These are phyloP conservation scores for Athrips mouffetella DNA, from an alignment of 2,888 invertebrate genomes.

Conservation along the genomic window DNA sequence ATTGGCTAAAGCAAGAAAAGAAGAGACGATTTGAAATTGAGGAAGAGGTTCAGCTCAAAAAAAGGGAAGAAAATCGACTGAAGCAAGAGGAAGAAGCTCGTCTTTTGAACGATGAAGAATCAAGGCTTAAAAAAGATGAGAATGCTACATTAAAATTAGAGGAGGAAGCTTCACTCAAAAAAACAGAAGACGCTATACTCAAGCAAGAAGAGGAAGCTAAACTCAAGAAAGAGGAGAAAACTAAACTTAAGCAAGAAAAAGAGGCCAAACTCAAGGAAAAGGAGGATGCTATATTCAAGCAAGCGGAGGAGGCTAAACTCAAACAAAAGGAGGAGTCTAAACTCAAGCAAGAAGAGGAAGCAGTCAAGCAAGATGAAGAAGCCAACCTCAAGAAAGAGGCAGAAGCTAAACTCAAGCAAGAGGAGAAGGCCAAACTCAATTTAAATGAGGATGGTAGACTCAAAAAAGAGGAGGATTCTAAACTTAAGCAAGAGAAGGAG, in stretches of 20 bases:
- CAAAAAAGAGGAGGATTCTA: slow-evolving; percentile 2
- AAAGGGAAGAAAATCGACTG: too few relatives aligned
- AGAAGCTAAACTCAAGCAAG: slow-evolving; percentile 7
- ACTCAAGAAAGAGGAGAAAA: slow-evolving; percentile 7
- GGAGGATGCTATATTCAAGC: not conserved
- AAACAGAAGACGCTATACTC: too few relatives aligned
- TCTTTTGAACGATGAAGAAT: too few relatives aligned
- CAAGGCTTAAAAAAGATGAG: too few relatives aligned
- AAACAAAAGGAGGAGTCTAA: slow-evolving; percentile 17
- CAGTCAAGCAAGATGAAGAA: slow-evolving; percentile 17
- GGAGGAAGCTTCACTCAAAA: too few relatives aligned
- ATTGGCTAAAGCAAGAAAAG: too few relatives aligned
- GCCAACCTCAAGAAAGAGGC: not conserved
- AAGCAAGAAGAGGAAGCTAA: slow-evolving; percentile 16
- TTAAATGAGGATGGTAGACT: slow-evolving; percentile 17
- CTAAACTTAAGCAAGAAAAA: slow-evolving; percentile 17
- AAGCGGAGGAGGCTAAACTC: slow-evolving; percentile 22
- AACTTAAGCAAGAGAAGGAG: not conserved
- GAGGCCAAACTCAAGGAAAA: not conserved
- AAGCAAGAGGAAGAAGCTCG: too few relatives aligned
- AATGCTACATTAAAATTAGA: too few relatives aligned
- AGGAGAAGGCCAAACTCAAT: slow-evolving; percentile 23
- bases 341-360: not conserved
- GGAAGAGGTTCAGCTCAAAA: slow-evolving; percentile 16
- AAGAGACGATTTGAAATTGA: too few relatives aligned